Base-by-base conservation (phyloP, 2,797 vertebrate genomes). In the Spinibarbus caldwelli region DNA sequence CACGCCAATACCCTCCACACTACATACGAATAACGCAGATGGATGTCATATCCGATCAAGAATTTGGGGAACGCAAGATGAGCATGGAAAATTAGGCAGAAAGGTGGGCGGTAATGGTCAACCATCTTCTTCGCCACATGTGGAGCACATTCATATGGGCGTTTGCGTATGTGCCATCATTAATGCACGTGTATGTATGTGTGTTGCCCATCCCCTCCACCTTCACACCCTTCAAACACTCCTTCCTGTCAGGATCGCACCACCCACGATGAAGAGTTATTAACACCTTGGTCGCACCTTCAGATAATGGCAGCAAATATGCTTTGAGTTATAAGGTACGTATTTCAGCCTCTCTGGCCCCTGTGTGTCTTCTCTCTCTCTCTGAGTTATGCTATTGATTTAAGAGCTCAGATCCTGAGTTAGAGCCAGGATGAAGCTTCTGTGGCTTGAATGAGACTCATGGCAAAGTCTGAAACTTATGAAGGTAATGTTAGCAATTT, bases 1-100 rank as follows among this genome's bases (percentile, higher is more conserved):
- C 97, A 97, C 94, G 94, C 96, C 97, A 97, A 98, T 97, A 97
- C 97, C 96, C 94, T 97, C 95, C 92, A 91, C 90, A 94, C 93
- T 95, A 95, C 95, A 97, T 97, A 95, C 95, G 94, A 97, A 97
- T 97, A 95, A 93, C 91, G 94, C 94, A 96, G 95, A 96, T 95
- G 95, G 95, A 96, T 94, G 94, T 95, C 96, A 96, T 94, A 93
- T 95, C 95, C 96, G 96, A 96, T 92, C 95, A 95, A 95, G 92
- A 94, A 95, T 95, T 94, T 89, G 93, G 93, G 94, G 94, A 93
- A 90, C 6, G 87, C 93, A 90, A 90, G 89, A 89, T 83, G 90
- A 90, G 87, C 86, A 90, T 83, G 89, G 89, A 94, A 93, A 94
- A 89, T 52, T 62, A 62, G 89, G 86, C 88, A 88, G 91, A 87